phyloP scores from a whole-genome alignment of 2,113 vertebrate species.

The Stercorarius parasiticus region DNA sequence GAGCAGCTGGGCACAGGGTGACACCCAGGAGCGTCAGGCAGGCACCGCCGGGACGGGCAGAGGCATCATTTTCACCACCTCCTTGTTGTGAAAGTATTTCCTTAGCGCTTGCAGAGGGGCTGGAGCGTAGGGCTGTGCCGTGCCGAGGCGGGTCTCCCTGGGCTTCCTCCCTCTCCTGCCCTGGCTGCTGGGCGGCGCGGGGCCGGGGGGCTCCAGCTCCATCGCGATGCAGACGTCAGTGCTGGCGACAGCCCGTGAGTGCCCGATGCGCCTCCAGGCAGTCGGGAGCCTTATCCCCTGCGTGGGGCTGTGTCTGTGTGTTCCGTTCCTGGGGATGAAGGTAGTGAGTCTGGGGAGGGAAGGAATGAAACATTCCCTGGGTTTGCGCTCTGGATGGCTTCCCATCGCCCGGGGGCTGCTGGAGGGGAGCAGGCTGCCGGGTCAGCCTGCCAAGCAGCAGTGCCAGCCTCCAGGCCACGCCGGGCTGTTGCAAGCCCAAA shows the following conservation, averaged over 20 bases:
- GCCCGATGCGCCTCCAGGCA: accelerated
- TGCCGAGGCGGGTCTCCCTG: neutral
- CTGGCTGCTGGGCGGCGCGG: accelerated
- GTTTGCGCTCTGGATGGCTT: neutral
- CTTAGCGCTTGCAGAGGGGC: neutral
- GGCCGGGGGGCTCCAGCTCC: neutral
- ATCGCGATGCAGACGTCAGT: accelerated
- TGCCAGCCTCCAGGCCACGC: neutral
- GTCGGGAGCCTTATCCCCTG: neutral
- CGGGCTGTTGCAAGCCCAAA: neutral
- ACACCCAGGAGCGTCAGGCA: neutral
- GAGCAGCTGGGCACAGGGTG: neutral
- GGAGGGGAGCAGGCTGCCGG: neutral
- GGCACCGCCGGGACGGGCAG: neutral
- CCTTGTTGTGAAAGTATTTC: neutral
- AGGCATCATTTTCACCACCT: neutral
- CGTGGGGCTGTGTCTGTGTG: accelerated
- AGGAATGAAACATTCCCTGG: neutral
- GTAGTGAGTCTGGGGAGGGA: neutral
- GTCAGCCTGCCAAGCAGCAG: neutral
- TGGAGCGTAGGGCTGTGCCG: neutral
- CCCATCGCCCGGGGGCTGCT: neutral
- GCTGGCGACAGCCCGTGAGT: neutral
- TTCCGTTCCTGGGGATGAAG: neutral
- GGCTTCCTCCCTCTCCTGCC: neutral